Evolutionary conservation across 2,797 vertebrate species (phyloP), one percentile per base, ranked within the genome.

Genomic region (Liasis olivaceus): DNA sequence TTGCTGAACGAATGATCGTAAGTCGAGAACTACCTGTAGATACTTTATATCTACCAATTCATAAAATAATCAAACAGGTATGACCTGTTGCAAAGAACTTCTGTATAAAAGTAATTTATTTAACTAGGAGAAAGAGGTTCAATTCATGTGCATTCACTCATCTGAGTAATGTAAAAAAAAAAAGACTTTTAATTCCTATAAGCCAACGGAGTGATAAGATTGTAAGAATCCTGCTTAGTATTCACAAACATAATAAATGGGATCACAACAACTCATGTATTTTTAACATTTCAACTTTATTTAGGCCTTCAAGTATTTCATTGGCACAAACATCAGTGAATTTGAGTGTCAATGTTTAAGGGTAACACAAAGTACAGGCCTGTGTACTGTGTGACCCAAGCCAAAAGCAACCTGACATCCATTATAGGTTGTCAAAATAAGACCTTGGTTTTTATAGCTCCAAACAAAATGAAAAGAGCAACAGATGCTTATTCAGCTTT

Each of bases 401-500:
- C 51, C 59, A 77, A 88, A 63, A 24, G 88, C 31, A 60, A 31
- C 36, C 51, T 28, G 26, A 24, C 77, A 85, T 56, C 26, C 7
- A 88, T 51, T 92, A 20, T n/a, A 64, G 42, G 64, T 15, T 56
- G 47, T 91, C 54, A 42, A 15, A 36, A 20, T n/a, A 66, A 56
- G 11, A 8, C n/a, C 8, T n/a, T n/a, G 54, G 54, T 54, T 51
- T 85, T 58, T 85, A 12, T 28, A 51, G 42, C 24, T 58, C 31
- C 26, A 69, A 62, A 88, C 17, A 64, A 63, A 28, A 22, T 24
- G n/a, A 20, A 58, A 58, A 36, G 47, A 90, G 72, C 36, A 81
- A 81, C 72, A 81, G 36, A 81, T 81, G 72, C 20, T 81, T 81
- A 47, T 81, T 72, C 36, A 58, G 64, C 93, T 96, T 91, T 26